Evolutionary conservation across 2,888 invertebrate genomes (phyloP).

Genomic region (Malacosoma neustria): DNA sequence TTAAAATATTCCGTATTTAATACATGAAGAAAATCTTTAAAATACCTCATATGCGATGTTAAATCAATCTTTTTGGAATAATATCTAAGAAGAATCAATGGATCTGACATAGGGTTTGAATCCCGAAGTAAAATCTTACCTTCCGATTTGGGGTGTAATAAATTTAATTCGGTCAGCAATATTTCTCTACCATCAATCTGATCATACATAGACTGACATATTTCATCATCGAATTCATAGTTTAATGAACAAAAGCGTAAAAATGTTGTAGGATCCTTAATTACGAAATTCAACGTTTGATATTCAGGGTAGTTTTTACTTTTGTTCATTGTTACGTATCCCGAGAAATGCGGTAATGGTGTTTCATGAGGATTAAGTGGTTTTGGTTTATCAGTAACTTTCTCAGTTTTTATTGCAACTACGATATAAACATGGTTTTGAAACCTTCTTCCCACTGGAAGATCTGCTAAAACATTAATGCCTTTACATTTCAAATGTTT

Average conservation of each 20-base stretch:
- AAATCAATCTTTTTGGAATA: conserved; percentile 11
- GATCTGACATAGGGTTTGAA: conserved; percentile 8
- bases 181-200: conserved; percentile 13
- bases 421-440: conserved; percentile 49
- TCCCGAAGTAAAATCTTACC: conserved; percentile 52
- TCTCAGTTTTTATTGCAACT: conserved; percentile 22
- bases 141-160: conserved; percentile 54
- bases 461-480: conserved; percentile 39
- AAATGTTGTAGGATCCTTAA: conserved; percentile 1
- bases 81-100: conserved; percentile 8
- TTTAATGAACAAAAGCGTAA: conserved; percentile 10
- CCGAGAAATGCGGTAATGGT: conserved; percentile 16
- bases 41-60: conserved; percentile 8
- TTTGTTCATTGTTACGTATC: conserved; percentile 73
- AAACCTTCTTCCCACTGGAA: conserved; percentile 56
- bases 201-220: conserved; percentile 15
- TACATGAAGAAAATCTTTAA: conserved; percentile 12
- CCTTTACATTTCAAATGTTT: conserved; percentile 31
- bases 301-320: conserved; percentile 50
- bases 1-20: conserved; percentile 8
- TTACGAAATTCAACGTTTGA: conserved; percentile 15
- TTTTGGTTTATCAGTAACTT: conserved; percentile 24
- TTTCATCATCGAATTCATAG: conserved; percentile 13
- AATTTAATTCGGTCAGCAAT: conserved; percentile 11
- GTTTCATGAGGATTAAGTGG: conserved; percentile 23